phyloP scores from a whole-genome alignment of 1,140 invertebrate species.

The Aphis craccivora region DNA sequence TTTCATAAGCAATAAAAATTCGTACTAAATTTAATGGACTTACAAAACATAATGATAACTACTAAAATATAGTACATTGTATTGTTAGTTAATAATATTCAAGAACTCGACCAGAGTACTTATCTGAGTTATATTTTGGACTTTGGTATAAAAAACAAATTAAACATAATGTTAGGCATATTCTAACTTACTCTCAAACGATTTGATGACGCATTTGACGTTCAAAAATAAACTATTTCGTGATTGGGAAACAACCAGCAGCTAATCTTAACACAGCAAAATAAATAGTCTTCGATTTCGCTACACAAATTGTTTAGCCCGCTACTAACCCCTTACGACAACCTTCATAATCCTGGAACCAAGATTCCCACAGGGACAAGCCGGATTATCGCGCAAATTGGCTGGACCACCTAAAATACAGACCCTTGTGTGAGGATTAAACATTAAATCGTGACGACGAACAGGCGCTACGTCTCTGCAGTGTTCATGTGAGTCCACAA shows the following conservation, averaged over 20 bases:
- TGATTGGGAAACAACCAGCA: neutral
- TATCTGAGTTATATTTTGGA: no score
- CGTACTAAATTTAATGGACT: no score
- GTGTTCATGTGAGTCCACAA: slow-evolving; percentile 26
- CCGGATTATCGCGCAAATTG: slow-evolving; percentile 55
- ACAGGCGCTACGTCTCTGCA: neutral
- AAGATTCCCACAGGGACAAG: slow-evolving; percentile 34
- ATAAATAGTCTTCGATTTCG: slow-evolving; percentile 48
- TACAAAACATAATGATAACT: no score
- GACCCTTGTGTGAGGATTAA: neutral
- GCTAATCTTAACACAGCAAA: neutral
- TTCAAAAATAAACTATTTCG: neutral
- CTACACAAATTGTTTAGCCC: neutral
- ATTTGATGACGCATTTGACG: no score
- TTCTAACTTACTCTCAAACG: no score
- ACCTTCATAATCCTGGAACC: slow-evolving; percentile 55
- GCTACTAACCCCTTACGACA: slow-evolving; percentile 5
- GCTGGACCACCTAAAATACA: slow-evolving; percentile 21
- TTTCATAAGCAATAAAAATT: no score
- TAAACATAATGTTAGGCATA: no score
- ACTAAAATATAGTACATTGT: no score
- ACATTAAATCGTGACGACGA: slow-evolving; percentile 44
- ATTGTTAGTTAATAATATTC: no score
- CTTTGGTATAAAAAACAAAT: no score
- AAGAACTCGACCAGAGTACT: no score